Conservation (phyloP, 1,140 invertebrate genomes). For the Portunus trituberculatus region DNA sequence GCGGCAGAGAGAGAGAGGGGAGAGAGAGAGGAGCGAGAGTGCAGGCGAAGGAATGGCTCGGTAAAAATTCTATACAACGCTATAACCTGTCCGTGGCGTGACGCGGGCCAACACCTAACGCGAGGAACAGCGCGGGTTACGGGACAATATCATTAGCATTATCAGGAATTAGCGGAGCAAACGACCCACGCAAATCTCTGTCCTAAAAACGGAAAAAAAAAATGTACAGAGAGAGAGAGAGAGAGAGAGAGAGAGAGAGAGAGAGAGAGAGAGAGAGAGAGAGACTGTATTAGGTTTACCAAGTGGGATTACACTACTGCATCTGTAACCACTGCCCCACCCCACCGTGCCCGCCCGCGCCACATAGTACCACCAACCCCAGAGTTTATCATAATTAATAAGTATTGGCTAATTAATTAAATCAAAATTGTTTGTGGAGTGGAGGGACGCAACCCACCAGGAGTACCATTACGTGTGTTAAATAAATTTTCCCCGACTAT, state of each 20-base stretch:
- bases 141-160: slow-evolving; percentile 9
- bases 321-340: background rate
- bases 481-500: background rate
- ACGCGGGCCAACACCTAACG: background rate
- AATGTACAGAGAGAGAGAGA: background rate
- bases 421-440: slow-evolving; percentile 58
- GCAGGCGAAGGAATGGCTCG: background rate
- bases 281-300: background rate
- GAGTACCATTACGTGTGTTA: slow-evolving; percentile 36
- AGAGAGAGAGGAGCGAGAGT: background rate
- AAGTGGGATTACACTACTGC: background rate
- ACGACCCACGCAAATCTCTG: background rate
- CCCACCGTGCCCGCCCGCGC: background rate
- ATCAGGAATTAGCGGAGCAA: background rate
- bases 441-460: background rate
- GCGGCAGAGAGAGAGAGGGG: background rate
- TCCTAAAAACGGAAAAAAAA: background rate
- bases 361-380: background rate
- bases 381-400: slow-evolving; percentile 38
- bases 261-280: background rate
- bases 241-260: background rate
- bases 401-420: slow-evolving; percentile 55
- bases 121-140: background rate
- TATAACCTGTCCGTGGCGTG: background rate
- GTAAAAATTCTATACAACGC: slow-evolving; percentile 26